These are phyloP conservation scores for Eulemur albifrons DNA, from an alignment of 2,797 vertebrate species.

Conservation along the genomic window DNA sequence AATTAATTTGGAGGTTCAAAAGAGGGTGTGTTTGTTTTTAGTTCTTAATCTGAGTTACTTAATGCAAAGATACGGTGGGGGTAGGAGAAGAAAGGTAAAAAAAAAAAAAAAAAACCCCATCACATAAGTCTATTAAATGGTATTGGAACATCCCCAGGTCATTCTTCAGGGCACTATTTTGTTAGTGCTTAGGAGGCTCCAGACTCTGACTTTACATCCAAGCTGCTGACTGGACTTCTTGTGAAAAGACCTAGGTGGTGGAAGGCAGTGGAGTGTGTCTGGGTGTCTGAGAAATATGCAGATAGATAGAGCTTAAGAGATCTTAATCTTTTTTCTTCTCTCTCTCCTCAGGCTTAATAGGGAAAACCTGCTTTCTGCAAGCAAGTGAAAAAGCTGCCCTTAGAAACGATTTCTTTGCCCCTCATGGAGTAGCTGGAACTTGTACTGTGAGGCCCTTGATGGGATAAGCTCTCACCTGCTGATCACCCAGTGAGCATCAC, in stretches of 20 bases:
- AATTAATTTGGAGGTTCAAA: slow-evolving; percentile 57
- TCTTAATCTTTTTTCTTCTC: slow-evolving; percentile 45
- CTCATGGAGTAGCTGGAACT: slow-evolving; percentile 75
- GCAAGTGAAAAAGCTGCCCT: slow-evolving; percentile 61
- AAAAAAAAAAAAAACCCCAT: no score
- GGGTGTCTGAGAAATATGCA: not conserved
- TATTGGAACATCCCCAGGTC: not conserved
- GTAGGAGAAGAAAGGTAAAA: not conserved
- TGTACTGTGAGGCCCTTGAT: slow-evolving; percentile 57
- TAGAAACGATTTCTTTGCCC: slow-evolving; percentile 55
- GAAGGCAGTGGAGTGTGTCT: not conserved
- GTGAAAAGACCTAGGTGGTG: not conserved
- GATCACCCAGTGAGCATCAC: slow-evolving; percentile 38
- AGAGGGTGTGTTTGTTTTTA: slow-evolving; percentile 38
- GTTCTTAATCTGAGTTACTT: slow-evolving; percentile 50
- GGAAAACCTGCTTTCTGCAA: slow-evolving; percentile 73
- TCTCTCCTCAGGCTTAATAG: slow-evolving; percentile 79
- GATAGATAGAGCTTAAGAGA: not conserved
- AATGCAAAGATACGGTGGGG: not conserved
- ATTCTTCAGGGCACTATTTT: not conserved
- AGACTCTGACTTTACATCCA: not conserved
- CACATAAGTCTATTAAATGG: not conserved
- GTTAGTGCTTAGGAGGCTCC: not conserved
- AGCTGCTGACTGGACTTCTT: not conserved
- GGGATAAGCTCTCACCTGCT: slow-evolving; percentile 40